These are phyloP conservation scores for Cebus imitator DNA, from an alignment of 2,113 vertebrate genomes.

Conservation along the genomic window DNA sequence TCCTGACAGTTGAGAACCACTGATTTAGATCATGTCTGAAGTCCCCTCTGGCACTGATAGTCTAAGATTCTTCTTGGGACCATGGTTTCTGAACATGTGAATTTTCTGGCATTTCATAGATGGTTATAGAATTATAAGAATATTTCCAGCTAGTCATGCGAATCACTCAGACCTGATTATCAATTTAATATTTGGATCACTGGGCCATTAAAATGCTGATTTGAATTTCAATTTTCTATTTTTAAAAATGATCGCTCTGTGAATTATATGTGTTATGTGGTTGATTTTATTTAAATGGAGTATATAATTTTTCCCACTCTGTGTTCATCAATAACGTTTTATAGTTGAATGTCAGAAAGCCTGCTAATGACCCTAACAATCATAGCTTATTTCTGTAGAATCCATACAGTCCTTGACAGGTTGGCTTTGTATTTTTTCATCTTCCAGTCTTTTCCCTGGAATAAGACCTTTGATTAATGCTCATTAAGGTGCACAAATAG, in stretches of 20 bases:
- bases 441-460: neutral
- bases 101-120: slow-evolving; percentile 48
- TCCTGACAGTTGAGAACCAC: neutral
- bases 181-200: slow-evolving; percentile 73
- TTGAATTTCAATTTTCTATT: slow-evolving; percentile 73
- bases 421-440: neutral
- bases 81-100: neutral
- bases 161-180: slow-evolving; percentile 70
- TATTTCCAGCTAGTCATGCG: slow-evolving; percentile 32
- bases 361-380: slow-evolving; percentile 48
- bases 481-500: slow-evolving; percentile 50
- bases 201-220: slow-evolving; percentile 71
- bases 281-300: slow-evolving; percentile 73
- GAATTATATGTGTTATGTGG: slow-evolving; percentile 59
- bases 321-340: slow-evolving; percentile 60
- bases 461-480: slow-evolving; percentile 37
- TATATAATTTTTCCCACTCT: slow-evolving; percentile 59
- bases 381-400: slow-evolving; percentile 33
- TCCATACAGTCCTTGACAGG: neutral
- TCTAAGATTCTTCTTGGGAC: neutral
- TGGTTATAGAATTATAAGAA: slow-evolving; percentile 39
- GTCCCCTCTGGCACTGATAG: neutral
- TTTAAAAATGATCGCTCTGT: slow-evolving; percentile 69
- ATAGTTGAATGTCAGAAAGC: slow-evolving; percentile 2
- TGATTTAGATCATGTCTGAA: neutral